These are phyloP conservation scores for Aspiorhynchus laticeps DNA, from an alignment of 2,113 vertebrate genomes.

Conservation along the genomic window DNA sequence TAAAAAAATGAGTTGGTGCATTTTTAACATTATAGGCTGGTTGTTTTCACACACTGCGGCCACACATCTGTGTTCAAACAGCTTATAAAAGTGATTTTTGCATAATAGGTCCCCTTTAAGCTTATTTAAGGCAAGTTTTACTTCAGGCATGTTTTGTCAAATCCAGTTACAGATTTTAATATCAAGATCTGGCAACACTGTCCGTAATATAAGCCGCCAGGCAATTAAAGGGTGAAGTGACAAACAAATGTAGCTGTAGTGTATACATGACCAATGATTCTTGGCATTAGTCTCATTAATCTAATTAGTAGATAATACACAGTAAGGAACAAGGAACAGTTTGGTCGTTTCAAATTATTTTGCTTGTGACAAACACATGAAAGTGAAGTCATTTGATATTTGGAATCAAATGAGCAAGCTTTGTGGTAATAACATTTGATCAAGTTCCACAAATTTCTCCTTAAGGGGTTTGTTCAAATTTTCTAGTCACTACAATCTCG, in stretches of 20 bases:
- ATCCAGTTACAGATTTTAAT: background rate
- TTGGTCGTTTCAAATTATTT: background rate
- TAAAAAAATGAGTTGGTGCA: too few species aligned
- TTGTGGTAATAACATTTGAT: conserved; percentile 27
- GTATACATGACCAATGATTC: background rate
- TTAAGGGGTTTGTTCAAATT: conserved; percentile 21
- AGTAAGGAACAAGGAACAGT: background rate
- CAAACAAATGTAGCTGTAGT: background rate
- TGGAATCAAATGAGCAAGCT: conserved; percentile 24
- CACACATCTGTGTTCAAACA: too few species aligned
- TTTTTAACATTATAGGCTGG: too few species aligned
- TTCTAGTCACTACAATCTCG: background rate
- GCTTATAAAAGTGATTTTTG: too few species aligned
- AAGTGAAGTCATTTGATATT: conserved; percentile 12
- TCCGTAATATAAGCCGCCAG: background rate
- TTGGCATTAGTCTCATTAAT: conserved; percentile 5
- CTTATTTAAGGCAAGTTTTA: background rate
- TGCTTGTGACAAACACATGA: background rate
- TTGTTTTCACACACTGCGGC: too few species aligned
- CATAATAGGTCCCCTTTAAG: too few species aligned
- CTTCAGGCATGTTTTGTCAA: background rate
- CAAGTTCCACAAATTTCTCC: conserved; percentile 20
- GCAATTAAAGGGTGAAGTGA: background rate
- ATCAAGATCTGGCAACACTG: background rate
- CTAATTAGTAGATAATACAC: background rate